Percentiles rank a stretch among this genome's conserved stretches.
These are phyloP conservation scores for Phaethornis superciliosus DNA, from an alignment of 2,113 vertebrate species.

Conservation along the genomic window DNA sequence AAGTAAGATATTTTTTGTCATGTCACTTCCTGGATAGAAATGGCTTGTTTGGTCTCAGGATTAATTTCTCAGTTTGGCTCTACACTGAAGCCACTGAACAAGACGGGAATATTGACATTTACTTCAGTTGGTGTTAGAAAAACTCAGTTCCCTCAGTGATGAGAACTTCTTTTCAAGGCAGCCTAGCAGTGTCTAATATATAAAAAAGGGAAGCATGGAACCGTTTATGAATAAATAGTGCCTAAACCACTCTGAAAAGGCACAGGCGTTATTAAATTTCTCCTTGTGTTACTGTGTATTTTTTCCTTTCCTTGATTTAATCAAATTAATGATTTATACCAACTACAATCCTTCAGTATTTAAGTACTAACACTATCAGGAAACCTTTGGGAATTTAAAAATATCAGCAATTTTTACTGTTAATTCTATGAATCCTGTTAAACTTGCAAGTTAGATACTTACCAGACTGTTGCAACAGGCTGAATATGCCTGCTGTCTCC, in stretches of 20 bases:
- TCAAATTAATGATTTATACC: neutral
- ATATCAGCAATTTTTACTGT: neutral
- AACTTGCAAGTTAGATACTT: neutral
- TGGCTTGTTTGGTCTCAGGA: neutral
- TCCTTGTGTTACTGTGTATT: neutral
- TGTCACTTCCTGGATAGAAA: neutral
- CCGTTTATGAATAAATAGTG: neutral
- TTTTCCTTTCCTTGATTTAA: neutral
- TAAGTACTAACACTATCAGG: neutral
- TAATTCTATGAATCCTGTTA: neutral
- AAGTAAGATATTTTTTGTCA: neutral
- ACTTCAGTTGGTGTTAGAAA: neutral
- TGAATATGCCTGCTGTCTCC: neutral
- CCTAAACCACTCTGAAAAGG: neutral
- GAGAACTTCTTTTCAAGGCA: neutral
- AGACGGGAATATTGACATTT: neutral
- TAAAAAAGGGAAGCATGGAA: neutral
- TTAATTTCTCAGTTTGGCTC: constrained; percentile 31
- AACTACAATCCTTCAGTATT: neutral
- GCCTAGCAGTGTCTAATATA: neutral
- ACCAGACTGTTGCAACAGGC: neutral
- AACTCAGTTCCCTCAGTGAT: neutral
- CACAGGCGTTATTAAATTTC: neutral
- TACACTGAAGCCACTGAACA: neutral
- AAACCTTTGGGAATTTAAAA: neutral